These are phyloP conservation scores for Rhombomys opimus DNA, from an alignment of 2,113 vertebrate species.

Conservation along the genomic window DNA sequence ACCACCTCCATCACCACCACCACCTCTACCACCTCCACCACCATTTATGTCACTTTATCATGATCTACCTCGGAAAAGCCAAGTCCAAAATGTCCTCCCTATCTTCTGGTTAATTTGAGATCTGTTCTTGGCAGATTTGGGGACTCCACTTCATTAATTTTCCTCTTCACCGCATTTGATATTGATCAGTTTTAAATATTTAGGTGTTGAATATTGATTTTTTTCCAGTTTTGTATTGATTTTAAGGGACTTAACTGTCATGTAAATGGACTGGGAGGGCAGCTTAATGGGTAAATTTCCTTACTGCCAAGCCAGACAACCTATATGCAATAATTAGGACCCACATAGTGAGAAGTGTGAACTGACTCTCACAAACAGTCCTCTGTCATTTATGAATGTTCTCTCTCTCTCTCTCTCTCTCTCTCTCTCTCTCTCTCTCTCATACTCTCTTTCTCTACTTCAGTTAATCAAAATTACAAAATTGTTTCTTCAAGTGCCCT, in stretches of 20 bases:
- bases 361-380: background rate
- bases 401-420: background rate
- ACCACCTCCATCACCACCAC: background rate
- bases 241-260: background rate
- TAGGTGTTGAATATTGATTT: background rate
- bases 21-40: background rate
- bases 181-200: background rate
- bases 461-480: background rate
- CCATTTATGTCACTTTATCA: background rate
- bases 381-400: background rate
- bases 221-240: background rate
- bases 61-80: slow-evolving; percentile 91
- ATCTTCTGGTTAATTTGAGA: slow-evolving; percentile 90
- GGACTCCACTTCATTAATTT: slow-evolving; percentile 84
- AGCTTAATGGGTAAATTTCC: background rate
- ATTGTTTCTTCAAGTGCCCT: background rate
- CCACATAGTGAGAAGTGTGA: background rate
- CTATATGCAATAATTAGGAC: background rate
- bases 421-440: background rate
- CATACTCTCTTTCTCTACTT: background rate
- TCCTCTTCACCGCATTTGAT: background rate
- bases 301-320: background rate
- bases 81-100: slow-evolving; percentile 90
- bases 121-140: slow-evolving; percentile 93
- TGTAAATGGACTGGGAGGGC: background rate